Evolutionary conservation across 2,888 invertebrate genomes (phyloP).

Genomic region (Lasius fuliginosus): DNA sequence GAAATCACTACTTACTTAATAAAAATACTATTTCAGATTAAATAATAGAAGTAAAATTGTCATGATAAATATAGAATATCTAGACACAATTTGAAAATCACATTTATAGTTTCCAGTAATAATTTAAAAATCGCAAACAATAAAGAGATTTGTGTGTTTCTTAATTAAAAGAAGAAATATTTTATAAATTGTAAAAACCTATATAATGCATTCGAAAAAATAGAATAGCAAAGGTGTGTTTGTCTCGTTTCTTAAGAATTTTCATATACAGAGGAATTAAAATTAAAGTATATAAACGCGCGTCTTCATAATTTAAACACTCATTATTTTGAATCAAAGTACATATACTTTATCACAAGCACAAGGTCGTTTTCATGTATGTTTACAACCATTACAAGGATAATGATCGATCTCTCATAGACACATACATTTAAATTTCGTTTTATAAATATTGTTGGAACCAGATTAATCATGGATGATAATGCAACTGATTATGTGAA

Average conservation of each 20-base stretch:
- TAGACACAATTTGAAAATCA: not conserved
- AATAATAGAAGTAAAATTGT: not conserved
- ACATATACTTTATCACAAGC: not conserved
- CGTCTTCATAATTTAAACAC: not conserved
- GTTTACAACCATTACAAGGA: not conserved
- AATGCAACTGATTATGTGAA: not conserved
- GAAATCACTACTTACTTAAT: not conserved
- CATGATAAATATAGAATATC: not conserved
- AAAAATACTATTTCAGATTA: not conserved
- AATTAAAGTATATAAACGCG: not conserved
- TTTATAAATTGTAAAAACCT: not conserved
- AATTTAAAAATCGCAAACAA: not conserved
- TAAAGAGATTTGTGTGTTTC: not conserved
- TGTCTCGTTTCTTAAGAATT: not conserved
- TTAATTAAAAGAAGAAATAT: not conserved
- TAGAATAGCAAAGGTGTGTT: not conserved
- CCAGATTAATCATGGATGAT: not conserved
- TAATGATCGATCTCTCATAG: no score
- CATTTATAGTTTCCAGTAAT: not conserved
- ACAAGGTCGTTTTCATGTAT: not conserved
- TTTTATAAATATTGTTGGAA: not conserved
- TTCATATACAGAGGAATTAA: not conserved
- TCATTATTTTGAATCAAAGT: not conserved
- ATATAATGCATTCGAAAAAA: not conserved
- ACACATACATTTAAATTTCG: not conserved